A percentile compares a stretch with the other conserved stretches of the same genome.
phyloP scores from a whole-genome alignment of 2,797 vertebrate genomes.

The Amblyopsis hoosieri region DNA sequence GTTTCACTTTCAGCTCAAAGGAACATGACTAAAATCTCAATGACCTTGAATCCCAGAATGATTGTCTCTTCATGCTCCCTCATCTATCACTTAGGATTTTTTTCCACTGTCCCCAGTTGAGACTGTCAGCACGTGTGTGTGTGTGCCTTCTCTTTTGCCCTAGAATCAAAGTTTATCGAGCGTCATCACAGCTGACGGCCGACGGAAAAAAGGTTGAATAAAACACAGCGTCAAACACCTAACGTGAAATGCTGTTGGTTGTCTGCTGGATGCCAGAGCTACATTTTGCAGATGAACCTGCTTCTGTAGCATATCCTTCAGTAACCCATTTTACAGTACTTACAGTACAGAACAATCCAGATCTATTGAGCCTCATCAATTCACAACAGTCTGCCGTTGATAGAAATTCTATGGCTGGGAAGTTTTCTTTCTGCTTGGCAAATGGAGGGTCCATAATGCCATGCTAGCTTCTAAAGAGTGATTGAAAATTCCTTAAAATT shows the following conservation, averaged over 20 bases:
- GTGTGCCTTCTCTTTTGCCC: background rate
- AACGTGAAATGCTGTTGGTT: conserved; percentile 4
- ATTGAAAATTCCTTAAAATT: conserved; percentile 51
- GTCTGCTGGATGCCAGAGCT: background rate
- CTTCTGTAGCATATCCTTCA: background rate
- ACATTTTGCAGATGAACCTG: background rate
- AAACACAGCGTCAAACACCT: conserved; percentile 9
- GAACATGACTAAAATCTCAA: conserved; percentile 65
- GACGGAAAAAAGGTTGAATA: background rate
- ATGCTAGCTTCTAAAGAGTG: conserved; percentile 27
- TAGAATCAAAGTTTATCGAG: conserved; percentile 7
- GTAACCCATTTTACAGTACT: no score
- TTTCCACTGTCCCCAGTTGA: no score
- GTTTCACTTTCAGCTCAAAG: conserved; percentile 45
- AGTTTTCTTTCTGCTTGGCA: conserved; percentile 24
- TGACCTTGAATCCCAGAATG: conserved; percentile 31
- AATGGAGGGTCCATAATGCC: conserved; percentile 40
- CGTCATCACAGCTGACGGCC: background rate
- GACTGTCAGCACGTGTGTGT: conserved; percentile 8
- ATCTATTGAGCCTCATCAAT: conserved; percentile 36
- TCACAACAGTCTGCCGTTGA: conserved; percentile 32
- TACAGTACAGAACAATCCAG: conserved; percentile 9
- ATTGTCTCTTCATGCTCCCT: background rate
- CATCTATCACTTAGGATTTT: background rate
- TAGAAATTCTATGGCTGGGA: conserved; percentile 32